A percentile compares a stretch with the other conserved stretches of the same genome.
Evolutionary conservation across 2,113 vertebrate genomes (phyloP).

Genomic region (Malurus alboscapulatus): DNA sequence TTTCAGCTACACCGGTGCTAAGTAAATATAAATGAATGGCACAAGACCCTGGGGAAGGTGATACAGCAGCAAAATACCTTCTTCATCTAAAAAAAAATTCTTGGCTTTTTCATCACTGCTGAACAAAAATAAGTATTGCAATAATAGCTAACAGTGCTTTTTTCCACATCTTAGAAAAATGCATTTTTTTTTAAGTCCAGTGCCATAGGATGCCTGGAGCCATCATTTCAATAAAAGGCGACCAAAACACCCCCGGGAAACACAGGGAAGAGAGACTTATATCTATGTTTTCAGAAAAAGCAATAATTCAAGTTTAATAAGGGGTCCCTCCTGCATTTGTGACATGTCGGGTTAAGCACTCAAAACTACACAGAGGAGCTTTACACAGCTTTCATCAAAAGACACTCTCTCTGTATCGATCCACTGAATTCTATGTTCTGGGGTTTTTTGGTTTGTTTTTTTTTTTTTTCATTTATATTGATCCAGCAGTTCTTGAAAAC

Average conservation of each 20-base stretch:
- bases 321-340: neutral
- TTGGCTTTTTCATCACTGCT: neutral
- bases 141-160: neutral
- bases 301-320: neutral
- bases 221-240: neutral
- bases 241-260: neutral
- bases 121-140: neutral
- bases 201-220: neutral
- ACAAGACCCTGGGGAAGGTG: neutral
- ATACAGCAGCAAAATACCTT: neutral
- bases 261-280: neutral
- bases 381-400: neutral
- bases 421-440: neutral
- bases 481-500: neutral
- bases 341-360: neutral
- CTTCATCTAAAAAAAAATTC: neutral
- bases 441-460: too few species aligned
- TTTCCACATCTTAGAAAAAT: neutral
- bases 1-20: neutral
- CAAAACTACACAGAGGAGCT: neutral
- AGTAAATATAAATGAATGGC: conserved; percentile 14
- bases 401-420: neutral
- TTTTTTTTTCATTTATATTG: neutral
- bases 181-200: neutral
- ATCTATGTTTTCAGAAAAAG: neutral